Conservation (phyloP, 2,113 vertebrate species). For the Hippolais icterina region DNA sequence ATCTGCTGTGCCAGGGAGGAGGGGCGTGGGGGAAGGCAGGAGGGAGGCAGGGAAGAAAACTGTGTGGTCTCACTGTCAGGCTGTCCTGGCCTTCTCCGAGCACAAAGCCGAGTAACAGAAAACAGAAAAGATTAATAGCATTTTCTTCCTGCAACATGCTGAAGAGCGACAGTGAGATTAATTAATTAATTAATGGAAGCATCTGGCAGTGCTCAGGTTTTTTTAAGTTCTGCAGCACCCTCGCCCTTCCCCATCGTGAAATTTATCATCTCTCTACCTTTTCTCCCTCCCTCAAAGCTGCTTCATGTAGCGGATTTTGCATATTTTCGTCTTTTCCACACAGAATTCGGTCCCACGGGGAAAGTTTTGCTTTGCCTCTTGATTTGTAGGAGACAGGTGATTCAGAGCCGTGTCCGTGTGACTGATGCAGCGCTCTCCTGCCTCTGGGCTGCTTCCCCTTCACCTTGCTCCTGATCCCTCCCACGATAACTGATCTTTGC, state of each 20-base stretch:
- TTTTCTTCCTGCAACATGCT: constrained; percentile 62
- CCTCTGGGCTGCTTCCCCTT: neutral
- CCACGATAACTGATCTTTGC: neutral
- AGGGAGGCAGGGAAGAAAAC: constrained; percentile 41
- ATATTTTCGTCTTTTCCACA: neutral
- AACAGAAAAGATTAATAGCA: constrained; percentile 75
- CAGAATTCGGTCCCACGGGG: neutral
- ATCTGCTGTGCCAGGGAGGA: constrained; percentile 59
- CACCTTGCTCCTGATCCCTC: neutral
- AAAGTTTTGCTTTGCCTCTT: neutral
- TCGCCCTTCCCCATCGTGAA: neutral
- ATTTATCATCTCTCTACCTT: neutral
- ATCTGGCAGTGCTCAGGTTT: constrained; percentile 16
- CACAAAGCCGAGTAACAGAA: constrained; percentile 67
- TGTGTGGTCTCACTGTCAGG: constrained; percentile 73
- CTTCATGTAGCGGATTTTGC: neutral
- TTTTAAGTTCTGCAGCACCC: neutral
- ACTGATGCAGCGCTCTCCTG: neutral
- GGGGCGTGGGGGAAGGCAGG: neutral
- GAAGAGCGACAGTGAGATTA: constrained; percentile 63
- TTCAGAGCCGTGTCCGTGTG: neutral
- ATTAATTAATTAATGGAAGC: constrained; percentile 61
- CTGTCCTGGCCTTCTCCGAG: constrained; percentile 63
- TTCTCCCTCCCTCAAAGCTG: fast-evolving
- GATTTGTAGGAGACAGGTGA: neutral